A percentile compares a stretch with the other conserved stretches of the same genome.
Conservation (phyloP, 2,888 invertebrate genomes). For the Octonoba sinensis region DNA sequence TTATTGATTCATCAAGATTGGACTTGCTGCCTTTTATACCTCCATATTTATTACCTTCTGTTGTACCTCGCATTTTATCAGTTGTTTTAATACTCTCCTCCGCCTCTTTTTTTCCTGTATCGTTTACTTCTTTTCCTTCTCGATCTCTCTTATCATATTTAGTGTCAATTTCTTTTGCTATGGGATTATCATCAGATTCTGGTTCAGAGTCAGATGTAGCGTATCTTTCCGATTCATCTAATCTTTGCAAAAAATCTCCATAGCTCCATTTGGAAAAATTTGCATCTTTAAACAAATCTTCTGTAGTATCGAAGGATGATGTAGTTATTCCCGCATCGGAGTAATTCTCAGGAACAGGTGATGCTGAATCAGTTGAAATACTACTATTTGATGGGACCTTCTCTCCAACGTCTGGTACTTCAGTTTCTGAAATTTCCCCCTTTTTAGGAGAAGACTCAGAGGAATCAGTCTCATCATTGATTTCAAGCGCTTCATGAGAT, state of each 20-base stretch:
- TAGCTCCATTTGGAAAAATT: constrained; percentile 29
- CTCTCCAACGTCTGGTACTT: background rate
- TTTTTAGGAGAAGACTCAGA: too few relatives aligned
- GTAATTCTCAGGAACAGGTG: background rate
- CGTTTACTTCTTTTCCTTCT: too few relatives aligned
- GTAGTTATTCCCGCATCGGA: constrained; percentile 1
- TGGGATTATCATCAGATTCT: constrained; percentile 3
- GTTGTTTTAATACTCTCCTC: too few relatives aligned
- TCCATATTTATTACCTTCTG: too few relatives aligned
- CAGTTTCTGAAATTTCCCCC: background rate
- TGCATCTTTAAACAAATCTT: constrained; percentile 16
- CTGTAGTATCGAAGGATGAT: constrained; percentile 6
- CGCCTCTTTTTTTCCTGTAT: too few relatives aligned
- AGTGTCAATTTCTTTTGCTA: background rate
- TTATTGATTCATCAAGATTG: background rate
- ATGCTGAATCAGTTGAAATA: background rate
- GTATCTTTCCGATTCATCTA: constrained; percentile 41
- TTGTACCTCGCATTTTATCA: too few relatives aligned
- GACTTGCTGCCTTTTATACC: background rate
- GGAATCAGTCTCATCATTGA: too few relatives aligned
- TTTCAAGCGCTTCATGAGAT: background rate
- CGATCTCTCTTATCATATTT: background rate
- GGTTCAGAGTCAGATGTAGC: constrained; percentile 46
- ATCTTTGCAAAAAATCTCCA: constrained; percentile 22
- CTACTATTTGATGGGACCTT: background rate